Base-by-base conservation (phyloP, 2,888 invertebrate species). In the Aphidius colemani region DNA sequence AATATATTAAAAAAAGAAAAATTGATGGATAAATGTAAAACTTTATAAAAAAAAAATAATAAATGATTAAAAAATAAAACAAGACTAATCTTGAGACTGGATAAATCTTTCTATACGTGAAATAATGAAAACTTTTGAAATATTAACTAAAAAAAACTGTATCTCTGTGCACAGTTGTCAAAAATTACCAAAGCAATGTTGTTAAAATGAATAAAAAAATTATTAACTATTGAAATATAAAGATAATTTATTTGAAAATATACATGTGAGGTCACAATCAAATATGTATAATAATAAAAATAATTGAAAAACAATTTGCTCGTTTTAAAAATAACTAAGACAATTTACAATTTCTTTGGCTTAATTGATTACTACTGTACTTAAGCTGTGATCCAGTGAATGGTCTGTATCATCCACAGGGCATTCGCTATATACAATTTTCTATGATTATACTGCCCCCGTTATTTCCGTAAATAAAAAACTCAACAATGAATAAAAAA, bases 81-180 rank as follows among this genome's bases (percentile, higher is more conserved):
- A 45, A 58, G 46, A 51, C 51, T 58, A 53, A 13, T 53, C 57
- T 53, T 59, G 59, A 64, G 63, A 64, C 63, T 64, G 63, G 53
- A 59, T 55, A 48, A 46, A 57, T 57, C 57, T 57, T 57, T 46
- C 45, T 39, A 11, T 46, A 11, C 30, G 30, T 30, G 30, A 3
- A 30, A 30, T 30, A 30, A 30, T 58, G 46, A 58, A 57, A n/a
- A 46, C 39, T 46, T 11, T 39, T 48, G 8, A 53, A 44, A 43
- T 5, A 30, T 30, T 30, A n/a, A n/a, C n/a, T 30, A 30, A 30
- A 18, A 18, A 18, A 30, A 30, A 30, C 30, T 30, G 30, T 30
- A 30, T 30, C 3, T 30, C 30, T 30, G 30, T 30, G 30, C 30
- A 30, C 30, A 30, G 30, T 30, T 30, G 30, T 30, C 30, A 3